phyloP scores from a whole-genome alignment of 92 coral and sea anemone genomes.

The Zoanthus gigantus region DNA sequence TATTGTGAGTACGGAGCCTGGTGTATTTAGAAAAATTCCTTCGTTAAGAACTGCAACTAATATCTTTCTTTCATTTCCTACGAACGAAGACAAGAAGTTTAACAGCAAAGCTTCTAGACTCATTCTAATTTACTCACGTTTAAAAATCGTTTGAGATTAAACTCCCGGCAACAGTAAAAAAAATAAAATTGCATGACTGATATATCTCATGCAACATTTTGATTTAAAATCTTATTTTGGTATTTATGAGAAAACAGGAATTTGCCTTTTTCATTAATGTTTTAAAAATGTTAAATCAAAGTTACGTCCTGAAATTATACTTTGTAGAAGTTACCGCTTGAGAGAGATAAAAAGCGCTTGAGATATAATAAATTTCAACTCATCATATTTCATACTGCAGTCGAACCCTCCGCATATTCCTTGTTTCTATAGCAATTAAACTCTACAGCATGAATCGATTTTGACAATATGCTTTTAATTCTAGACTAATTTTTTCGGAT shows the following conservation, averaged over 20 bases:
- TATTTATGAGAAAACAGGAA: too few species aligned
- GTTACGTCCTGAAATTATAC: too few species aligned
- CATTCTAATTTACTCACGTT: background rate
- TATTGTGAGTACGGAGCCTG: background rate
- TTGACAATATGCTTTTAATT: slow-evolving; percentile 14
- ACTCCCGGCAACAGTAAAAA: background rate
- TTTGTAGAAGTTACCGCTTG: background rate
- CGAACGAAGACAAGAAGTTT: background rate
- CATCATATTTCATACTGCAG: background rate
- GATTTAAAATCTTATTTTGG: too few species aligned
- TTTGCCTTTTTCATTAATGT: too few species aligned
- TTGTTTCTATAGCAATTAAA: slow-evolving; percentile 9
- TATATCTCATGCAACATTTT: background rate
- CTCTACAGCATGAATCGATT: background rate
- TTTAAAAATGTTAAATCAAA: background rate
- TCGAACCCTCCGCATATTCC: background rate
- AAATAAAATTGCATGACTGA: background rate
- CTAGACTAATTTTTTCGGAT: background rate
- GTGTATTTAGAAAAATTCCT: background rate
- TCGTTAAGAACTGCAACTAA: background rate
- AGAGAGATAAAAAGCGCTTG: background rate
- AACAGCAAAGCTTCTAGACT: background rate
- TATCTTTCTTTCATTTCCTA: background rate
- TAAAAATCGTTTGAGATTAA: background rate
- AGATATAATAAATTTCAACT: background rate